Conservation (phyloP, 1,140 invertebrate species). For the Drosophila ohnishii region DNA sequence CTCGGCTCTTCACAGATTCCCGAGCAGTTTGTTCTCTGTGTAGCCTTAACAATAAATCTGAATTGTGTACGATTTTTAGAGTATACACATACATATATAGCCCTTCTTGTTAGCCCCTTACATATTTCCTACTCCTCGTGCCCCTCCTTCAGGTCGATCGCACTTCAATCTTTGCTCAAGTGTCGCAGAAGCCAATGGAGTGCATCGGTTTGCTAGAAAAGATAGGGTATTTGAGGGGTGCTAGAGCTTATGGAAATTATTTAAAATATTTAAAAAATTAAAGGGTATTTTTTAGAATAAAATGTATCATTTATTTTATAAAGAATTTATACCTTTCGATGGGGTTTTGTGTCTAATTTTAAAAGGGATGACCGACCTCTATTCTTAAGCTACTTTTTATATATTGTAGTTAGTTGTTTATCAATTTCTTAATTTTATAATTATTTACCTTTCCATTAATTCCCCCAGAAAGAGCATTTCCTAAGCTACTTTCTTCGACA, state of each 20-base stretch:
- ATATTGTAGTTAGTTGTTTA: background rate
- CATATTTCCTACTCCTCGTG: background rate
- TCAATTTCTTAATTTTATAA: background rate
- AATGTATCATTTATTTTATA: background rate
- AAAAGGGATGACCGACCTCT: fast-evolving
- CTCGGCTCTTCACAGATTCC: conserved; percentile 52
- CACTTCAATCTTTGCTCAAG: conserved; percentile 48
- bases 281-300: background rate
- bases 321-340: no score
- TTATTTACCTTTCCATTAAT: background rate
- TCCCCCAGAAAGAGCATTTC: conserved; percentile 13
- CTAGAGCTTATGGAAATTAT: background rate
- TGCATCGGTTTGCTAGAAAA: conserved; percentile 24
- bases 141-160: conserved; percentile 18
- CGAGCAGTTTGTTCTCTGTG: conserved; percentile 11
- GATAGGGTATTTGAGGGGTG: conserved; percentile 6
- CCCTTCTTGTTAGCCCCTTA: conserved; percentile 18
- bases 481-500: background rate
- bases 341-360: background rate
- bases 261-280: no score
- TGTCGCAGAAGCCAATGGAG: conserved; percentile 39
- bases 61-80: conserved; percentile 59
- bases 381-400: background rate
- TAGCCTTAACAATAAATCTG: conserved; percentile 72
- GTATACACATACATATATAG: conserved; percentile 8